Percentiles rank a stretch among this genome's conserved stretches.
These are phyloP conservation scores for Tinea semifulvella DNA, from an alignment of 2,888 invertebrate genomes.

Conservation along the genomic window DNA sequence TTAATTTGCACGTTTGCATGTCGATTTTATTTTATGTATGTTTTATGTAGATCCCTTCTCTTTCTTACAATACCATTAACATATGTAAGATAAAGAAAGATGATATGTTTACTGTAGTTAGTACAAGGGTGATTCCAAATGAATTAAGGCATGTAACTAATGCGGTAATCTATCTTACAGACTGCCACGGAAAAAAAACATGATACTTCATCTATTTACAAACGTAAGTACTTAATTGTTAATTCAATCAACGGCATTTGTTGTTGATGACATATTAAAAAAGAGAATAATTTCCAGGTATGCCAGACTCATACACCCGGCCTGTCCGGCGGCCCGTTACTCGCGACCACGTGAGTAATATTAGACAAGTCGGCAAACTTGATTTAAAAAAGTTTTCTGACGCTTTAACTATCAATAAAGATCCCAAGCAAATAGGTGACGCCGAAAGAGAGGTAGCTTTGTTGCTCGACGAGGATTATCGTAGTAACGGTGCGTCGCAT, in stretches of 20 bases:
- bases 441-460: slow-evolving; percentile 5
- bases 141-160: too few species aligned
- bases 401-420: slow-evolving; percentile 3
- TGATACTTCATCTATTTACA: not conserved
- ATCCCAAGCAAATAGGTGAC: not conserved
- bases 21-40: too few species aligned
- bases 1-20: too few species aligned
- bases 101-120: too few species aligned
- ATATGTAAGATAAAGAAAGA: too few species aligned
- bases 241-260: too few species aligned
- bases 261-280: too few species aligned
- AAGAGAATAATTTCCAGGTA: not conserved
- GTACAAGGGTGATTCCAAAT: too few species aligned
- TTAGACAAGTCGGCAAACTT: slow-evolving; percentile 4
- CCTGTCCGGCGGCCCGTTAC: not conserved
- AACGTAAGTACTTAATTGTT: slow-evolving; percentile 3
- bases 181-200: slow-evolving; percentile 3
- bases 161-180: too few species aligned
- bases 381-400: slow-evolving; percentile 5
- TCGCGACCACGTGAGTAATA: slow-evolving; percentile 3
- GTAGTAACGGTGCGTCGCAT: not conserved
- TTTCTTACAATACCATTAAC: too few species aligned
- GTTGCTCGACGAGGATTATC: not conserved
- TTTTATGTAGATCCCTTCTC: too few species aligned
- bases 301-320: not conserved